Conservation (phyloP, 2,888 invertebrate species). For the Drosophila subsilvestris region DNA sequence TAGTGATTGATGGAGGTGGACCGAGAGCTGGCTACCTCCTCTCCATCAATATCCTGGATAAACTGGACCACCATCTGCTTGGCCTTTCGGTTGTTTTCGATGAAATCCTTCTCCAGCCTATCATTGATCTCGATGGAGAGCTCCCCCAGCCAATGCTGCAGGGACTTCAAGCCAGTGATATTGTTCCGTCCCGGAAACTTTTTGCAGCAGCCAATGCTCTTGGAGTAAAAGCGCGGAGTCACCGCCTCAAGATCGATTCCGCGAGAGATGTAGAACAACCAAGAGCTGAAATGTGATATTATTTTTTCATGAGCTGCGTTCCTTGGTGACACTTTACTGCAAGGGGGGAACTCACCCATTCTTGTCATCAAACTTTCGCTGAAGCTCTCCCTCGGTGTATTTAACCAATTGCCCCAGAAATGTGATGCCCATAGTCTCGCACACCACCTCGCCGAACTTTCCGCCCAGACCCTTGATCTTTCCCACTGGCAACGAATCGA, state of each 20-base stretch:
- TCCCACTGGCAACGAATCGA: constrained; percentile 88
- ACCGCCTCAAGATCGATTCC: constrained; percentile 96
- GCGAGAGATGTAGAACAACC: constrained; percentile 93
- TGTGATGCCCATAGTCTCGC: constrained; percentile 89
- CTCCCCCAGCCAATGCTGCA: constrained; percentile 92
- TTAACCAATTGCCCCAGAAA: constrained; percentile 91
- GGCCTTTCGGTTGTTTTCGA: constrained; percentile 92
- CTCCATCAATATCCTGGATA: constrained; percentile 85
- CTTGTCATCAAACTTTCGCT: constrained; percentile 92
- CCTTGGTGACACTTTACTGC: neutral
- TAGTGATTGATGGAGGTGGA: constrained; percentile 87
- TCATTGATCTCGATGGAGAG: constrained; percentile 93
- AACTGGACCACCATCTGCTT: constrained; percentile 90
- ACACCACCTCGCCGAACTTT: constrained; percentile 94
- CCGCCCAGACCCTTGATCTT: constrained; percentile 97
- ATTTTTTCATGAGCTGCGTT: neutral
- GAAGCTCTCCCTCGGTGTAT: constrained; percentile 89
- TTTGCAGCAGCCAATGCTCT: constrained; percentile 98
- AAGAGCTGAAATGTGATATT: constrained; percentile 86
- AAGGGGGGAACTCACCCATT: constrained; percentile 88
- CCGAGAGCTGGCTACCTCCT: constrained; percentile 88
- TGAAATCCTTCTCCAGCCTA: constrained; percentile 90
- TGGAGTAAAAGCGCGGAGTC: constrained; percentile 91
- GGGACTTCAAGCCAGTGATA: constrained; percentile 87
- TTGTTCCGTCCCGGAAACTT: constrained; percentile 94